Evolutionary conservation across 2,113 vertebrate species (phyloP), one percentile per base, ranked within the genome.

Genomic region (Platycercus adscitus): DNA sequence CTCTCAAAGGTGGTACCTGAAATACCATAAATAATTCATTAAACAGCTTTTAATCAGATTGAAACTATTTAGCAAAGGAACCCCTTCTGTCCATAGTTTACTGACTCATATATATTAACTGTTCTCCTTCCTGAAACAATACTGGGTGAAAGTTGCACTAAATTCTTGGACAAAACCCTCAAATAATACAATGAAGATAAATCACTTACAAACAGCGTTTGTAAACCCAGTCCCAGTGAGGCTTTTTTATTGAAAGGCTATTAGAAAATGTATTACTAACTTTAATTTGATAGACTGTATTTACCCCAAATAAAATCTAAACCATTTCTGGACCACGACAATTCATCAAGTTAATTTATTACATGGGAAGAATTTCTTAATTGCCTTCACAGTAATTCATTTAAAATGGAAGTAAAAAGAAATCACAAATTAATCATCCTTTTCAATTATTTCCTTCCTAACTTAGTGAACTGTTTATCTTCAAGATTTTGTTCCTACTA

Each of bases 221-320:
- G 43, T 44, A 86, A 53, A 43, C 47, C 8, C 19, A 85, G 17
- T 41, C 23, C 33, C n/a, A 80, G 25, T 18, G 16, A 85, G 37
- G 28, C 15, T 76, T 64, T 78, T 81, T 82, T 94, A 70, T 46
- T 53, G 28, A 92, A 91, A 76, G 53, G 23, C 12, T 80, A 53
- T 66, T 56, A 68, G 24, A 80, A 96, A 94, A 86, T 41, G 2
- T 23, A 85, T 77, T 85, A 58, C 82, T 68, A 87, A 64, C n/a
- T 87, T 82, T 79, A 79, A 94, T 91, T 85, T 88, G 29, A 73
- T 63, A 81, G 44, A 79, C 52, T 47, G 4, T 31, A 61, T n/a
- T 94, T 82, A 86, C 12, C 44, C 25, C 52, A 80, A 89, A 88
- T 86, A 88, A 88, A 91, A 89, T 88, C 77, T 64, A 89, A 92